A percentile compares a stretch with the other conserved stretches of the same genome.
Conservation (phyloP, 2,113 vertebrate genomes). For the Boulengeromyrus knoepffleri region DNA sequence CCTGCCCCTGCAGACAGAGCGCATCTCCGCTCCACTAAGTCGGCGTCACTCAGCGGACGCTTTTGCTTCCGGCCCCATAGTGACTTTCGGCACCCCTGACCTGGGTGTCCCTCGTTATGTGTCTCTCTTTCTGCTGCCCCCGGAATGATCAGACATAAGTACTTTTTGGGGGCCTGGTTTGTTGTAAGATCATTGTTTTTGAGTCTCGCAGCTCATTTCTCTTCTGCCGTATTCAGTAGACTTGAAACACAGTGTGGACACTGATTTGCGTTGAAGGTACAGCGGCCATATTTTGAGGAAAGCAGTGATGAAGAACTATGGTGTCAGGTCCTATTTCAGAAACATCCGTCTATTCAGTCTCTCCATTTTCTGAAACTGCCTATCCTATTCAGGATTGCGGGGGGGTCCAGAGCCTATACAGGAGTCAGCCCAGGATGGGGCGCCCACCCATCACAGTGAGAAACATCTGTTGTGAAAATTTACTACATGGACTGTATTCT, state of each 20-base stretch:
- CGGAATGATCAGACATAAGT: slow-evolving; percentile 25
- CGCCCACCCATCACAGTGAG: background rate
- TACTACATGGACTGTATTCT: background rate
- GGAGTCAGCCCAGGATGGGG: background rate
- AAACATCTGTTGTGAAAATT: background rate
- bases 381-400: background rate
- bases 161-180: slow-evolving; percentile 1
- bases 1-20: slow-evolving; percentile 49
- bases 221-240: slow-evolving; percentile 7
- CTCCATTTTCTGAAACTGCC: background rate
- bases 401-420: too few relatives aligned
- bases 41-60: slow-evolving; percentile 54
- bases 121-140: slow-evolving; percentile 45
- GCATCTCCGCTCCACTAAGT: slow-evolving; percentile 65
- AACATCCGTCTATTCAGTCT: background rate
- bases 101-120: slow-evolving; percentile 9
- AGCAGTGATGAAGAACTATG: background rate
- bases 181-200: slow-evolving; percentile 41
- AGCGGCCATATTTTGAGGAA: background rate
- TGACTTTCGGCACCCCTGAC: slow-evolving; percentile 44
- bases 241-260: slow-evolving; percentile 30
- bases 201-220: background rate
- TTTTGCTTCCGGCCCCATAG: slow-evolving; percentile 53
- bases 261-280: background rate
- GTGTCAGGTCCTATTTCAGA: background rate